Base-by-base conservation (phyloP, 92 coral and sea anemone genomes). In the Bergia puertoricense region DNA sequence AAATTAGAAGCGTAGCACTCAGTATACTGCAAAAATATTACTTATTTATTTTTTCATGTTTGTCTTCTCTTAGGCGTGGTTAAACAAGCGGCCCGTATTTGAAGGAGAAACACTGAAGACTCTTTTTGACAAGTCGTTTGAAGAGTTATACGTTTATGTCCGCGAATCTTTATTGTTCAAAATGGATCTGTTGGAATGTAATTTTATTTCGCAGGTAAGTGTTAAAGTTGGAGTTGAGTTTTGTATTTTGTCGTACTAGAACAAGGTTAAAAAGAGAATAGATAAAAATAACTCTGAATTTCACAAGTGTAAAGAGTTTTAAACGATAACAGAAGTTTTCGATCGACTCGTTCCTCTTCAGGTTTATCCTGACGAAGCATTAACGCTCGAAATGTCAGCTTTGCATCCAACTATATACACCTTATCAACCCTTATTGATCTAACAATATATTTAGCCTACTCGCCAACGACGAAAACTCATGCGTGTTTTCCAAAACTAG, bases 141-240 rank as follows among this genome's bases (percentile, higher is more conserved):
- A 96, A 8, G 97, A 94, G 16, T 73, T 92, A 42, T 88, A 91
- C 66, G 88, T 92, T 48, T 91, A 77, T 80, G 92, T 90, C 68
- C 91, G 89, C 18, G 95, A 92, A 76, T 87, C 90, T 81, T 91
- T 95, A 59, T 94, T 91, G 42, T 91, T 91, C 90, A 96, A 96
- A 90, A 96, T 96, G 94, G 95, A 92, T 43, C 85, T 96, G 54
- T 89, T 96, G 86, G 98, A 96, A 23, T 95, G 95, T 75, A 96
- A 96, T 72, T 93, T 89, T 77, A 96, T 96, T 74, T 83, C 93
- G 23, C 98, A 96, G 96, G 98, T 96, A 41, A 36, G 89, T 68
- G 18, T 36, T 45, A 1, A 16, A 68, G 43, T 46, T 14, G 5
- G 0, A 10, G 30, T 37, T 30, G 6, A 4, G 10, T 4, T 83